A percentile compares a stretch with the other conserved stretches of the same genome.
These are phyloP conservation scores for Leptobrachium leishanense DNA, from an alignment of 2,113 vertebrate genomes.

Conservation along the genomic window DNA sequence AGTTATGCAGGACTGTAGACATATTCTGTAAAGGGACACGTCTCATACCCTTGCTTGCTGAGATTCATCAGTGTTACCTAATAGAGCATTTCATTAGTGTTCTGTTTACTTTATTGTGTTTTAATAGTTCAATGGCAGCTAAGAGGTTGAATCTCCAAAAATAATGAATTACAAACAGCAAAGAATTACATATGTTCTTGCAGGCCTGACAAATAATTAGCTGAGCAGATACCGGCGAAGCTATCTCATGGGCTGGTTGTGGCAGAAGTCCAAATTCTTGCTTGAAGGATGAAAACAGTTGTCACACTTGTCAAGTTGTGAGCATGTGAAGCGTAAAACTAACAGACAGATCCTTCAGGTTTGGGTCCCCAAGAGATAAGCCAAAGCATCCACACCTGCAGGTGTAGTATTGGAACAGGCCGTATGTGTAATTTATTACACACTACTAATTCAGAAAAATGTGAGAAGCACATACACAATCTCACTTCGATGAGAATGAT, in stretches of 20 bases:
- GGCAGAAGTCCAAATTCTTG: slow-evolving; percentile 39
- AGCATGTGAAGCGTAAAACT: slow-evolving; percentile 29
- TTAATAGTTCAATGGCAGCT: background rate
- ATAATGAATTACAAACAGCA: slow-evolving; percentile 28
- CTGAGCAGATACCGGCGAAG: slow-evolving; percentile 28
- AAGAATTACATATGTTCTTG: slow-evolving; percentile 42
- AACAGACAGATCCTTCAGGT: slow-evolving; percentile 34
- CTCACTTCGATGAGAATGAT: too few relatives aligned
- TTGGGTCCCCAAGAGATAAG: background rate
- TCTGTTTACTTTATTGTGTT: background rate
- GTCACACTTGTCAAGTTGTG: slow-evolving; percentile 37
- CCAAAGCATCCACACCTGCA: slow-evolving; percentile 38
- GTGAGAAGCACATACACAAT: slow-evolving; percentile 1
- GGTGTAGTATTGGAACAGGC: slow-evolving; percentile 5
- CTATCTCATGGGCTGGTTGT: slow-evolving; percentile 28
- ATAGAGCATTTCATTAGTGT: background rate
- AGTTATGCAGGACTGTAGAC: too few relatives aligned
- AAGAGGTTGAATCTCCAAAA: background rate
- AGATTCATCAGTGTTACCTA: background rate
- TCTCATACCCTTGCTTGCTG: too few relatives aligned
- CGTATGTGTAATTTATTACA: slow-evolving; percentile 39
- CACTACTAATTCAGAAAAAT: background rate
- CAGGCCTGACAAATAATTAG: slow-evolving; percentile 44
- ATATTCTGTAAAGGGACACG: too few relatives aligned
- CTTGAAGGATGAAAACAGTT: slow-evolving; percentile 39